Evolutionary conservation across 1,140 invertebrate species (phyloP).

Genomic region (Leptinotarsa undecemlineata): DNA sequence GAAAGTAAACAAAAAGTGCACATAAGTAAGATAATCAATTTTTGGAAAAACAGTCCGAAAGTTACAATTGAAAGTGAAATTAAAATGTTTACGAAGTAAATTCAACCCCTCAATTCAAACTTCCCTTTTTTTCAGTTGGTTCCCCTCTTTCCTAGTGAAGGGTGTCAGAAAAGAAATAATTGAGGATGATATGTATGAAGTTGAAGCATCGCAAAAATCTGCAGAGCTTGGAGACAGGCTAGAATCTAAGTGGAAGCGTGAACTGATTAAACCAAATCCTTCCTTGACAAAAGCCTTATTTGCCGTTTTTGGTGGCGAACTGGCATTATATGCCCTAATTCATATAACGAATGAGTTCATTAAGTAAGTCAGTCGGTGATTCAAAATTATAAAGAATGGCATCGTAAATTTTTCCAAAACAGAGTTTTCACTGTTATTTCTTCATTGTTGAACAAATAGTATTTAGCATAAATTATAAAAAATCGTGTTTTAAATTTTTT

Average conservation of each 20-base stretch:
- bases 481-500: too few species aligned
- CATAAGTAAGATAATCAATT: too few species aligned
- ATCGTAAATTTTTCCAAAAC: too few species aligned
- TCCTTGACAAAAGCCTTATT: conserved; percentile 49
- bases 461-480: too few species aligned
- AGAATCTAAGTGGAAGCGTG: conserved; percentile 59
- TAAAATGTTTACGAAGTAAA: too few species aligned
- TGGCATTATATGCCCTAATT: conserved; percentile 32
- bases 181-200: conserved; percentile 40
- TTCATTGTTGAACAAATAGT: too few species aligned
- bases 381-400: too few species aligned
- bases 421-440: too few species aligned
- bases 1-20: too few species aligned
- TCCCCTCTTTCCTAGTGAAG: conserved; percentile 44
- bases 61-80: too few species aligned
- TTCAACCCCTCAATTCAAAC: too few species aligned
- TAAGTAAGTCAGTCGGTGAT: conserved; percentile 41
- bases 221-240: conserved; percentile 61
- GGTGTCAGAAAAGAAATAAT: conserved; percentile 35
- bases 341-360: conserved; percentile 39
- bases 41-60: too few species aligned
- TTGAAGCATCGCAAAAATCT: conserved; percentile 37
- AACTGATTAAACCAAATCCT: conserved; percentile 46
- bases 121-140: conserved; percentile 47
- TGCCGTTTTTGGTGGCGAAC: conserved; percentile 37